phyloP scores from a whole-genome alignment of 2,888 invertebrate species.

The Morpho helenor region DNA sequence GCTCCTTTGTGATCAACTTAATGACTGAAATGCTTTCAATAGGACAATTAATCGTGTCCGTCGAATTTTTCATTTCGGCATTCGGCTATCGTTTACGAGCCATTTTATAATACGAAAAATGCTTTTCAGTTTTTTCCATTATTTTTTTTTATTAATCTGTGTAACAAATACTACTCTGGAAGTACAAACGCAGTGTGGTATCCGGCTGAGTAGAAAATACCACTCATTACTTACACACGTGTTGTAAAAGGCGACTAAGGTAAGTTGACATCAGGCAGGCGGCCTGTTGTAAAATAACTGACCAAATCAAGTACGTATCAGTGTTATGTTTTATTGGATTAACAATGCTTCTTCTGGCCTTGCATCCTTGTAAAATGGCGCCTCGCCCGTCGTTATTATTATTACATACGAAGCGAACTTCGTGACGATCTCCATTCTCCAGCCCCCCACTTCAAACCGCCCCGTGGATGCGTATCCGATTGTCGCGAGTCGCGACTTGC shows the following conservation, averaged over 20 bases:
- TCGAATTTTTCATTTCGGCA: conserved; percentile 27
- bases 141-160: too few relatives aligned
- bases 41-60: conserved; percentile 33
- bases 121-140: too few relatives aligned
- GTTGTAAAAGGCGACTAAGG: too few relatives aligned
- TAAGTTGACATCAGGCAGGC: too few relatives aligned
- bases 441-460: conserved; percentile 45
- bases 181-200: too few relatives aligned
- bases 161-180: too few relatives aligned
- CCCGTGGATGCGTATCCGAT: conserved; percentile 77
- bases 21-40: conserved; percentile 30
- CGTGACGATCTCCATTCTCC: conserved; percentile 74
- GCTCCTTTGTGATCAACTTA: conserved; percentile 33
- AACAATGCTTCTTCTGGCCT: conserved; percentile 69
- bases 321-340: conserved; percentile 43
- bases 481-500: conserved; percentile 70
- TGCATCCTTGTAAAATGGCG: conserved; percentile 78
- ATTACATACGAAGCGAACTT: conserved; percentile 77
- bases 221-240: too few relatives aligned
- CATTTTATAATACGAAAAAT: background rate
- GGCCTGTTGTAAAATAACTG: too few relatives aligned
- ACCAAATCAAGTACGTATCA: conserved; percentile 22
- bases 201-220: too few relatives aligned
- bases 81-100: background rate
- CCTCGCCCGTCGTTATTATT: conserved; percentile 70